Evolutionary conservation across 2,113 vertebrate species (phyloP).

Genomic region (Perccottus glenii): DNA sequence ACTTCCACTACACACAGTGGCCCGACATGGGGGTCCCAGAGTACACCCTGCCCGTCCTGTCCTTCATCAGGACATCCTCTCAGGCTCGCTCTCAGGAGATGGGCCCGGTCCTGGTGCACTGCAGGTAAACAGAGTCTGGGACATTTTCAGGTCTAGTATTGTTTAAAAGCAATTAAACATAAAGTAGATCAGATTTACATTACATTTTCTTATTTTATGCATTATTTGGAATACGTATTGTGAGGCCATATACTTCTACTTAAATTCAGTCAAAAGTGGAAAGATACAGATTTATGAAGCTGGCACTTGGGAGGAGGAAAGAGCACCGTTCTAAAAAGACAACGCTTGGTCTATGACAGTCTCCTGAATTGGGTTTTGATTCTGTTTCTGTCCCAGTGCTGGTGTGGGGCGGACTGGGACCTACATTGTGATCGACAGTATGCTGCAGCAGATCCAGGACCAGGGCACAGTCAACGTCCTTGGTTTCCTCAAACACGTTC

Average conservation of each 20-base stretch:
- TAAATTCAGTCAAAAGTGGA: too few relatives aligned
- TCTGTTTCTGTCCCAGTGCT: constrained; percentile 78
- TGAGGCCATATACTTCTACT: too few relatives aligned
- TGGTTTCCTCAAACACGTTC: constrained; percentile 95
- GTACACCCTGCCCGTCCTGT: constrained; percentile 90
- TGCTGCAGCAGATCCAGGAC: constrained; percentile 95
- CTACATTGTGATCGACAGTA: constrained; percentile 95
- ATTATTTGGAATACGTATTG: too few relatives aligned
- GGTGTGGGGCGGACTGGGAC: constrained; percentile 96
- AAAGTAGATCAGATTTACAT: too few relatives aligned
- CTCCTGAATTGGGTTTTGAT: not conserved
- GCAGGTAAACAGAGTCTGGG: constrained; percentile 82
- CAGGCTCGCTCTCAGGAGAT: constrained; percentile 82
- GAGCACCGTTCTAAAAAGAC: too few relatives aligned
- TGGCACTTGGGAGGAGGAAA: too few relatives aligned
- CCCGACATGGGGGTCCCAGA: constrained; percentile 98
- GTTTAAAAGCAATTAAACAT: too few relatives aligned
- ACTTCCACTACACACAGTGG: constrained; percentile 98
- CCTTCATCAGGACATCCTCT: constrained; percentile 91
- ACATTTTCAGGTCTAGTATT: too few relatives aligned
- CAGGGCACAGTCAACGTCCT: constrained; percentile 92
- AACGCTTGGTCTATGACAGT: not conserved
- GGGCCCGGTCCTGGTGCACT: constrained; percentile 94
- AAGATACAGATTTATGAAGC: not conserved
- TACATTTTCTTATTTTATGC: too few relatives aligned